Conservation (phyloP, 2,888 invertebrate species). For the Pachliopta kotzebuea region DNA sequence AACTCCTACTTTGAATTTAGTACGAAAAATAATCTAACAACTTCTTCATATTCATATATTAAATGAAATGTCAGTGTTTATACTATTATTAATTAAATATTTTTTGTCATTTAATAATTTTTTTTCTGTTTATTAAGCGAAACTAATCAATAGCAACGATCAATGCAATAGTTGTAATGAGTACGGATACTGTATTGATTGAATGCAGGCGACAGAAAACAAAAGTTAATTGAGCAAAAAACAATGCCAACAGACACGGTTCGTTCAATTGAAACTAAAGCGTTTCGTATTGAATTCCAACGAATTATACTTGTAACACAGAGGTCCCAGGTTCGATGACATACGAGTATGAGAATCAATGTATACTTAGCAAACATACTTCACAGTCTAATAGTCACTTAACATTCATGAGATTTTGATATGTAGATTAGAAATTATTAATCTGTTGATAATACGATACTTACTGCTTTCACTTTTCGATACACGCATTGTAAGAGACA, state of each 20-base stretch:
- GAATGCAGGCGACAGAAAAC: background rate
- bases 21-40: too few relatives aligned
- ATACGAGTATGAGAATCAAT: too few relatives aligned
- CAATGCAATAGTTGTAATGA: background rate
- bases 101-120: too few relatives aligned
- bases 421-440: conserved; percentile 8
- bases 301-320: conserved; percentile 23
- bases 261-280: conserved; percentile 5
- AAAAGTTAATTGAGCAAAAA: background rate
- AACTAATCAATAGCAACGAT: background rate
- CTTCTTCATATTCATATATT: too few relatives aligned
- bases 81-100: too few relatives aligned
- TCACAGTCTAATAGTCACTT: too few relatives aligned
- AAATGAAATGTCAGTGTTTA: too few relatives aligned
- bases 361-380: too few relatives aligned
- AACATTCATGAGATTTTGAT: too few relatives aligned
- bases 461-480: conserved; percentile 88
- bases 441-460: conserved; percentile 51
- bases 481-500: conserved; percentile 90
- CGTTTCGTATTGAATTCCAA: conserved; percentile 29
- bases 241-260: conserved; percentile 10
- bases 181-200: background rate
- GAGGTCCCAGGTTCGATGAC: too few relatives aligned
- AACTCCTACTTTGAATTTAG: too few relatives aligned
- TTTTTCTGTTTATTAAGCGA: too few relatives aligned